Evolutionary conservation across 2,113 vertebrate species (phyloP).

Genomic region (Anser brachyrhynchus): DNA sequence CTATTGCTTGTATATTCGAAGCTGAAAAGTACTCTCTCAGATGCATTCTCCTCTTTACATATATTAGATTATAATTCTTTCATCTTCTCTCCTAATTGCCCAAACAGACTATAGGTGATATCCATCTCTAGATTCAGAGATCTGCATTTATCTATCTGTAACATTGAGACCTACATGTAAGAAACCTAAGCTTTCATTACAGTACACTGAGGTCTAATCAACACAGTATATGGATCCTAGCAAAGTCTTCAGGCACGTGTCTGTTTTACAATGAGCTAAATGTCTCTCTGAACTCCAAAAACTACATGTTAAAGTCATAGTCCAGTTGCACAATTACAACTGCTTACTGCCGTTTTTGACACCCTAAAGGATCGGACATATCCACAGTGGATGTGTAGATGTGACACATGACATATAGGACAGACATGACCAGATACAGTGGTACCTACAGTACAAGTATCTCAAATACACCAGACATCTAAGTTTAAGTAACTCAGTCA

Average conservation of each 20-base stretch:
- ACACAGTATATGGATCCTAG: background rate
- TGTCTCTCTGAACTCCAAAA: background rate
- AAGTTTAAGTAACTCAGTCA: background rate
- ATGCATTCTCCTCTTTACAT: background rate
- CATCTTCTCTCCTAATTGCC: background rate
- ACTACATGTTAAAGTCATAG: background rate
- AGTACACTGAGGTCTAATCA: background rate
- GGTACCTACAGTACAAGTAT: background rate
- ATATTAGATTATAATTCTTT: background rate
- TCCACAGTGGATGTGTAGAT: background rate
- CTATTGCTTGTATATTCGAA: background rate
- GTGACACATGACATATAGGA: background rate
- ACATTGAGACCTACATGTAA: background rate
- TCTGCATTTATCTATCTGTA: background rate
- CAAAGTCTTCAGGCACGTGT: background rate
- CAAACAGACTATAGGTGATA: background rate
- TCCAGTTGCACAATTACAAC: background rate
- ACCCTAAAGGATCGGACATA: background rate
- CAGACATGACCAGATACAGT: background rate
- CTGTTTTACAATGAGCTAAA: background rate
- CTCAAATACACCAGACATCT: background rate
- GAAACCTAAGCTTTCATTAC: background rate
- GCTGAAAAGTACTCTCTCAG: background rate
- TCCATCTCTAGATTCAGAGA: background rate
- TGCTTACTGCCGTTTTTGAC: background rate